Base-by-base conservation (phyloP, 2,113 vertebrate species). In the Poeciliopsis prolifica region DNA sequence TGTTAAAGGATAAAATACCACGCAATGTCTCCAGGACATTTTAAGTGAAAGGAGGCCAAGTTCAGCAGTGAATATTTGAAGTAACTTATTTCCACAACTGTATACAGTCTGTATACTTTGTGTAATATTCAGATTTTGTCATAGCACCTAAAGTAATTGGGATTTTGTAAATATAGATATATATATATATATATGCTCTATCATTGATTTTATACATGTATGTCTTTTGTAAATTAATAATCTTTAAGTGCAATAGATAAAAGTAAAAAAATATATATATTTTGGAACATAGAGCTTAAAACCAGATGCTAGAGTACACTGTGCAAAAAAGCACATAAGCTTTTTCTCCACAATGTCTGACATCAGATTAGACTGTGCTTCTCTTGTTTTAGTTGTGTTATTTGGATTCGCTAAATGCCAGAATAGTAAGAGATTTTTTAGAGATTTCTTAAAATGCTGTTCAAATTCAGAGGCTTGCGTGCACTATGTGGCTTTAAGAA, bases 211-310 rank as follows among this genome's bases (percentile, higher is more conserved):
- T 91, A 91, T 94, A 92, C 78, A 87, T 92, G 88, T 90, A 88
- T 94, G 91, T 93, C 89, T 92, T 85, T 87, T 94, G 91, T 94
- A 91, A 92, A 93, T 92, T 95, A 96, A 95, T 94, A 94, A 95
- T 95, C 94, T 96, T 93, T 94, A 98, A 95, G 97, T 98, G 97
- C 97, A 99, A 98, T 98, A 98, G 95, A 95, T 96, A 95, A 71
- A 72, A 42, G 95, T 91, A 88, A 95, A 91, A 95, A 92, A 89
- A 92, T 31, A 35, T 35, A 37, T 11, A 37, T 93, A 86, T 91
- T 89, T 88, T 88, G 84, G 83, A 91, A 86, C 87, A 90, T 88
- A 86, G 83, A 87, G 86, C 54, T 72, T 73, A 28, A 58, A 58
- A 58, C 22, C 51, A n/a, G 51, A 58, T n/a, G 22, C 51, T 58